These are phyloP conservation scores for Julus scanicus DNA, from an alignment of 2,888 invertebrate species.

Conservation along the genomic window DNA sequence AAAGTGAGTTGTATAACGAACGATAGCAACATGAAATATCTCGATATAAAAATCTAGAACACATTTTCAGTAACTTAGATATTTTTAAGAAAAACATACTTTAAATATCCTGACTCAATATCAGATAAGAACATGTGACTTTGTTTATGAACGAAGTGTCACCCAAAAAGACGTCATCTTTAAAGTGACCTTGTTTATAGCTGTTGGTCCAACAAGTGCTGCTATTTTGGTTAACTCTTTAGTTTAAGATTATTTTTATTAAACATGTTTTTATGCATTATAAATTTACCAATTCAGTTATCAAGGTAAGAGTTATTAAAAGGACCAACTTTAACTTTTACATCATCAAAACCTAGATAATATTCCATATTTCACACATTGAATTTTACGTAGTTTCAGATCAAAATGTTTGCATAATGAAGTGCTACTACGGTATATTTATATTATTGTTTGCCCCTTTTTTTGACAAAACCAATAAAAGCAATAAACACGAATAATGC, in stretches of 20 bases:
- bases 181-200: background rate
- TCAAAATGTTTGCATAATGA: too few relatives aligned
- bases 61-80: too few relatives aligned
- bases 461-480: slow-evolving; percentile 4
- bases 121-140: background rate
- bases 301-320: background rate
- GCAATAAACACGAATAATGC: slow-evolving; percentile 12
- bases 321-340: too few relatives aligned
- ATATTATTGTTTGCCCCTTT: background rate
- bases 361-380: too few relatives aligned
- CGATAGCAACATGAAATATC: too few relatives aligned
- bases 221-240: slow-evolving; percentile 33
- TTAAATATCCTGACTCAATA: background rate
- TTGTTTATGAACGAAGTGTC: background rate
- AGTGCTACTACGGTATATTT: background rate
- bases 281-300: background rate
- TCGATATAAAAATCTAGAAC: too few relatives aligned
- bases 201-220: background rate
- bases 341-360: too few relatives aligned
- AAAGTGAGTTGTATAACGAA: too few relatives aligned
- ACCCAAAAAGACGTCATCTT: background rate
- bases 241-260: background rate
- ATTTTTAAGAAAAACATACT: background rate
- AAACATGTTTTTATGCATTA: background rate
- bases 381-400: too few relatives aligned